Evolutionary conservation across 2,888 invertebrate species (phyloP), one percentile per base, ranked within the genome.

Genomic region (Lithosia quadra): DNA sequence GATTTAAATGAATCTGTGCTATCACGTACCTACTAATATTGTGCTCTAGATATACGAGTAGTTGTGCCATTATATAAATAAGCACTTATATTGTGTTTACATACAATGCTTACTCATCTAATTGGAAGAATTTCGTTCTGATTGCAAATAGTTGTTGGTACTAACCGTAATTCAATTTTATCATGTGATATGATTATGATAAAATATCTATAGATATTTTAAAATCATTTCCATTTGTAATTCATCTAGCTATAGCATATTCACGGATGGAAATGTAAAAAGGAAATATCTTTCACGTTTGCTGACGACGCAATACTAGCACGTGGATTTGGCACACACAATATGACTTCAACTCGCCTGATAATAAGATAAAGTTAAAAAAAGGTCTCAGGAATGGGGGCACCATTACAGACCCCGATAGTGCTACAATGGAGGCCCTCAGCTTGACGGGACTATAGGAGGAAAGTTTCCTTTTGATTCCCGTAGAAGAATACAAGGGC

Each of bases 1-100:
- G 18, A 49, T 49, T 49, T 49, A 49, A 49, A 49, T 49, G 49
- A n/a, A 49, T 49, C n/a, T n/a, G 49, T 49, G 49, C 49, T 49
- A 49, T 49, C 49, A 49, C 9, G n/a, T n/a, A 49, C 49, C 49
- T 49, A 49, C 49, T 49, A 49, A n/a, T 49, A 49, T 18, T 49
- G n/a, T n/a, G 49, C 0, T 49, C 49, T 49, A 49, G 56, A 56
- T 24, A 56, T 7, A n/a, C n/a, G n/a, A n/a, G n/a, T n/a, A 56
- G 1, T 56, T 18, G n/a, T 9, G 49, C n/a, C n/a, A 49, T 49
- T 43, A 49, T 1, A 49, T 49, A 49, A 49, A 49, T 49, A 49
- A n/a, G n/a, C n/a, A 58, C 33, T 28, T 4, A 28, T 10, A 18
- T 33, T 9, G 7, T 33, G 18, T 33, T 58, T 33, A 33, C 9